Base-by-base conservation (phyloP, 2,113 vertebrate species). In the Lophura nycthemera region DNA sequence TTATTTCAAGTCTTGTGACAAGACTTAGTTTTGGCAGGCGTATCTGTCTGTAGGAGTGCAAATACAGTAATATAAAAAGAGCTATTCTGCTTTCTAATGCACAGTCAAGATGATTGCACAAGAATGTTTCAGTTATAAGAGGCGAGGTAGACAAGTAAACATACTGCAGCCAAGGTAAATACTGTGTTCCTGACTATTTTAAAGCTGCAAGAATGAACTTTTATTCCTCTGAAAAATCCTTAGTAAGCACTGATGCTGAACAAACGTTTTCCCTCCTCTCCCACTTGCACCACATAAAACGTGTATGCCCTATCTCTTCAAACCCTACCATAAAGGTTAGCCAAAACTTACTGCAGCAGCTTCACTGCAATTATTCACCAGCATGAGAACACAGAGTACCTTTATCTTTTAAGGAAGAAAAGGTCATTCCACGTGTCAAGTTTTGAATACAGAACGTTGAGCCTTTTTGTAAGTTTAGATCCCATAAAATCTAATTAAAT, bases 401-500 rank as follows among this genome's bases (percentile, higher is more conserved):
- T 94, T 93, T 94, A 96, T 96, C 96, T 81, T 79, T 66, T 77
- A 86, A 94, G 94, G 85, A 95, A 77, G 64, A 93, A 95, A 95
- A 96, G 91, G 88, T 92, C 92, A 89, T 22, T 1, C 57, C 66
- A 61, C 11, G 66, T 96, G 83, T 96, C 92, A 80, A 67, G 52
- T 90, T 92, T 47, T 96, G 65, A 96, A 84, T 78, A 56, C 64
- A 83, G 94, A 89, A 92, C 77, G 92, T 94, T 92, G 91, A 95
- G 93, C 92, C 47, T 94, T 93, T 95, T 69, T 94, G 61, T 92
- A 88, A 94, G 90, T 81, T 81, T 94, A 94, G 84, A 88, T 91
- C 65, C 86, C 90, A 91, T 95, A 97, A 96, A 96, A 97, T 92
- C 88, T 96, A 97, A 97, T 95, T 95, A 97, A 95, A 96, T 69